Percentiles rank a stretch among this genome's conserved stretches.
These are phyloP conservation scores for Notocelia uddmanniana DNA, from an alignment of 2,888 invertebrate species.

Conservation along the genomic window DNA sequence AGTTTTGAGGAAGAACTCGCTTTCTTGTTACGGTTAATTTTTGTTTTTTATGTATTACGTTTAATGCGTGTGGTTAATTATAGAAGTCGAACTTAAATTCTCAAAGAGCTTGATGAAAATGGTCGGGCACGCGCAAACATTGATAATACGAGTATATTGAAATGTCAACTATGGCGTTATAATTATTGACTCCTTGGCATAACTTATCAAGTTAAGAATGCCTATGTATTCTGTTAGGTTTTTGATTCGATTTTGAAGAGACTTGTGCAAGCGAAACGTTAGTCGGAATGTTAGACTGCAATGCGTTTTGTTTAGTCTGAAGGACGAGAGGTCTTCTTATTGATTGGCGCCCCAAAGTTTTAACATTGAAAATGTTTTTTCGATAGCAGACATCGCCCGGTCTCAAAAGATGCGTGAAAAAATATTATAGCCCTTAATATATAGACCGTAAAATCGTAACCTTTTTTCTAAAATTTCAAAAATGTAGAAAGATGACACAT, in stretches of 20 bases:
- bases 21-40: conserved; percentile 69
- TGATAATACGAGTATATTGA: background rate
- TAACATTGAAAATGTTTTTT: too few species aligned
- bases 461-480: too few species aligned
- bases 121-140: background rate
- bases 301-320: background rate
- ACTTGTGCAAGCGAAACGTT: background rate
- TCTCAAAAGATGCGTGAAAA: too few species aligned
- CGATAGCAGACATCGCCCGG: too few species aligned
- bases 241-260: background rate
- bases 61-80: conserved; percentile 56
- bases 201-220: conserved; percentile 45
- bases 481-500: too few species aligned
- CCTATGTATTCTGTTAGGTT: background rate
- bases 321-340: background rate
- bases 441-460: too few species aligned
- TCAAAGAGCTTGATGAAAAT: background rate
- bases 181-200: conserved; percentile 27
- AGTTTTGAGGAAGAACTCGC: conserved; percentile 61
- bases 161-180: background rate
- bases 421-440: too few species aligned
- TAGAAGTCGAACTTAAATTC: background rate
- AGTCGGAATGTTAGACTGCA: conserved; percentile 9
- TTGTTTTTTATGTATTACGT: conserved; percentile 67
- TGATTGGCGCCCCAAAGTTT: background rate